Conservation (phyloP, 2,113 vertebrate species). For the Syngnathus typhle region DNA sequence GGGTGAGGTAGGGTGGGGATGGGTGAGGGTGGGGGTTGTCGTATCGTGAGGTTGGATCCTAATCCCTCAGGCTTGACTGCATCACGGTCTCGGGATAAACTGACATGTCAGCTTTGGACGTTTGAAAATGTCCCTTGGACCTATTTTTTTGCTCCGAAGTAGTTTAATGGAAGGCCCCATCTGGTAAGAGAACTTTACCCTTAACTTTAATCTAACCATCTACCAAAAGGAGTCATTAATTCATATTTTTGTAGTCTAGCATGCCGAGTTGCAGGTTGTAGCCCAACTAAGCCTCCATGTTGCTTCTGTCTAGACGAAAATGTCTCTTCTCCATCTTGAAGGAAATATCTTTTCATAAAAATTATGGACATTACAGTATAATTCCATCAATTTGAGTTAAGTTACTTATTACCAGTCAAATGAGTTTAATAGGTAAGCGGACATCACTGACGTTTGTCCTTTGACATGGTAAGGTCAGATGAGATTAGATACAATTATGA, state of each 20-base stretch:
- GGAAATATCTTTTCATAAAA: neutral
- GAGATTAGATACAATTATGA: constrained; percentile 18
- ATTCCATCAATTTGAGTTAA: neutral
- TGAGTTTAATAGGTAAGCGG: neutral
- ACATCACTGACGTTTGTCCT: constrained; percentile 16
- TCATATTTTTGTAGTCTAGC: neutral
- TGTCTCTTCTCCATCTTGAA: neutral
- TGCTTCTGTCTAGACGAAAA: neutral
- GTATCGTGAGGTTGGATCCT: constrained; percentile 71
- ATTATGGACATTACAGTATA: neutral
- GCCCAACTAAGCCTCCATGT: neutral
- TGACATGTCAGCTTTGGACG: constrained; percentile 53
- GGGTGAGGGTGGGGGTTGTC: constrained; percentile 19
- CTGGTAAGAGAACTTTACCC: constrained; percentile 63
- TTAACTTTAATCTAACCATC: constrained; percentile 1
- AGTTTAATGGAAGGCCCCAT: constrained; percentile 40
- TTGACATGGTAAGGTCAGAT: constrained; percentile 38
- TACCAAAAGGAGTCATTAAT: neutral
- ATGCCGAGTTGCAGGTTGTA: neutral
- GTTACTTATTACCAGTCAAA: neutral
- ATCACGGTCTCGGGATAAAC: constrained; percentile 65
- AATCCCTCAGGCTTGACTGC: constrained; percentile 75
- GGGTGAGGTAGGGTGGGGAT: constrained; percentile 28
- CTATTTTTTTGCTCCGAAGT: constrained; percentile 21
- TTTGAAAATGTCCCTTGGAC: constrained; percentile 53